phyloP scores from a whole-genome alignment of 2,888 invertebrate species.

The Lordiphosa fenestrarum region DNA sequence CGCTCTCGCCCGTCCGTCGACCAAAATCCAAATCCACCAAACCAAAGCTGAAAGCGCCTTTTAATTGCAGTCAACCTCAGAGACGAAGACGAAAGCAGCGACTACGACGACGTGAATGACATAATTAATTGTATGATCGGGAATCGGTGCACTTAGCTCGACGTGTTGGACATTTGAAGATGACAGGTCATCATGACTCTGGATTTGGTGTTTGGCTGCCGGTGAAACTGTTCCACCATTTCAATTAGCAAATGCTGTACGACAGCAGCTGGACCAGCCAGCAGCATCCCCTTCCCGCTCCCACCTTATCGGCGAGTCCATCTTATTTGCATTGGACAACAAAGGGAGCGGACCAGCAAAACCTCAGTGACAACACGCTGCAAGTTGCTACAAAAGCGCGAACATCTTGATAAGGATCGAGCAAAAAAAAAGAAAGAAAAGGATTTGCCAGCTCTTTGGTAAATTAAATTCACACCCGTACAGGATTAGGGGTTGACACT shows the following conservation, averaged over 20 bases:
- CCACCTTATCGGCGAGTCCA: constrained; percentile 13
- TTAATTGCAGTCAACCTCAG: constrained; percentile 64
- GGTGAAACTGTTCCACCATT: constrained; percentile 35
- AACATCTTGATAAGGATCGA: constrained; percentile 67
- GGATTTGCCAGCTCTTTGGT: constrained; percentile 56
- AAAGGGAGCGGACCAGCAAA: constrained; percentile 11
- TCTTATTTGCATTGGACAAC: constrained; percentile 39
- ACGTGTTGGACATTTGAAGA: constrained; percentile 73
- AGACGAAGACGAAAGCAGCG: constrained; percentile 15
- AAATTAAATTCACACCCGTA: constrained; percentile 72
- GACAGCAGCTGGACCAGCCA: too few relatives aligned
- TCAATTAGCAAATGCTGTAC: constrained; percentile 7
- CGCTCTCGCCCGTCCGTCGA: constrained; percentile 56
- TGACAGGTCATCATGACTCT: constrained; percentile 49
- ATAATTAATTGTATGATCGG: constrained; percentile 74
- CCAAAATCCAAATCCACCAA: constrained; percentile 24
- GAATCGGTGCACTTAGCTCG: constrained; percentile 61
- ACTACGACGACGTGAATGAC: constrained; percentile 73
- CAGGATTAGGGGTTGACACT: constrained; percentile 54
- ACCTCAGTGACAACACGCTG: constrained; percentile 24
- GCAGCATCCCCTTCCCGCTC: constrained; percentile 14
- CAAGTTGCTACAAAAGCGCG: constrained; percentile 57
- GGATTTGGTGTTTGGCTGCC: neutral
- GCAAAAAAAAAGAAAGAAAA: constrained; percentile 14
- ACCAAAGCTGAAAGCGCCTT: constrained; percentile 67